Evolutionary conservation across 1,140 invertebrate species (phyloP).

Genomic region (Euwallacea similis): DNA sequence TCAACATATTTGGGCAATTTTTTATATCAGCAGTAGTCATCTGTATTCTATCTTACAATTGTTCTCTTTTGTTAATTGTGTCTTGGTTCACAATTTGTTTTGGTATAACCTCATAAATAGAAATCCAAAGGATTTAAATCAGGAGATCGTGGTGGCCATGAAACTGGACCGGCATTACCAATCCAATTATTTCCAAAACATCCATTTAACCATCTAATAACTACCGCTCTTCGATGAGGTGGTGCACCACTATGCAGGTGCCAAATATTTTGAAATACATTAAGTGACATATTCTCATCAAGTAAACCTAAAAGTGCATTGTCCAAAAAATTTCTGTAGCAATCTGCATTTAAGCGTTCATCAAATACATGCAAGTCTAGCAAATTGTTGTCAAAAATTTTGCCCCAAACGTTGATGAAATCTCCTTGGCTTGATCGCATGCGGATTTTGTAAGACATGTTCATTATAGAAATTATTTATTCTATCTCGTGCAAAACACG

Average conservation of each 20-base stretch:
- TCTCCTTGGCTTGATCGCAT: not conserved
- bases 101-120: not conserved
- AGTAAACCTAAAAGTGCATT: not conserved
- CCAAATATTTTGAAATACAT: constrained; percentile 7
- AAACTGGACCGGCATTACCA: not conserved
- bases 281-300: not conserved
- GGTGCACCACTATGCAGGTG: not conserved
- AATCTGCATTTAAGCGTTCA: not conserved
- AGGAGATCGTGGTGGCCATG: not conserved
- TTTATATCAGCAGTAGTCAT: not conserved
- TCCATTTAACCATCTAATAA: not conserved
- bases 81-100: not conserved
- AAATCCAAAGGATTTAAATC: not conserved
- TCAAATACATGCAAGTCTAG: not conserved
- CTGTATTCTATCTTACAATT: not conserved
- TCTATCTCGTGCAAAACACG: not conserved
- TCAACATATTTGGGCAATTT: not conserved
- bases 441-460: constrained; percentile 10
- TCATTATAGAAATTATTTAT: constrained; percentile 9
- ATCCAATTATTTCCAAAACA: not conserved
- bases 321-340: not conserved
- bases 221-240: not conserved
- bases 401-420: not conserved
- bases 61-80: not conserved
- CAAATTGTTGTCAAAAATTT: not conserved